phyloP scores from a whole-genome alignment of 2,797 vertebrate species.

The Micropoecilia bifurca region DNA sequence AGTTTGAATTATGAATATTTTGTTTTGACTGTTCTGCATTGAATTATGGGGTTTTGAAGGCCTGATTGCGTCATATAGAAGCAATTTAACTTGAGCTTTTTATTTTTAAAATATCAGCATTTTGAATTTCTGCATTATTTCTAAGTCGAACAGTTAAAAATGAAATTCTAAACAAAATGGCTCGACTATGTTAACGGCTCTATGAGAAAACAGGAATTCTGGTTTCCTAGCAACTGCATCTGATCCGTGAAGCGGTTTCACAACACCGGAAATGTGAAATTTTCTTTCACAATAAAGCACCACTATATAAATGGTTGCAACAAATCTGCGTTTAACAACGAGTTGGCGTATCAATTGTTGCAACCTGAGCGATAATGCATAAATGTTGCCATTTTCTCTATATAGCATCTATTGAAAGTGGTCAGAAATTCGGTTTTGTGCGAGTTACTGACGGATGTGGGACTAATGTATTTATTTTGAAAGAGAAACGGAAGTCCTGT shows the following conservation, averaged over 20 bases:
- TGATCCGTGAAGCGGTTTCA: conserved; percentile 54
- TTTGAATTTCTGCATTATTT: neutral
- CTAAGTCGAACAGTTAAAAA: neutral
- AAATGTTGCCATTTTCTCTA: neutral
- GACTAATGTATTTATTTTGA: conserved; percentile 39
- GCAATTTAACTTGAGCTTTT: neutral
- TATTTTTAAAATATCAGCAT: neutral
- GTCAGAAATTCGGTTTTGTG: accelerated
- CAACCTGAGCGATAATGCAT: neutral
- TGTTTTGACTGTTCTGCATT: neutral
- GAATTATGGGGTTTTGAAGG: neutral
- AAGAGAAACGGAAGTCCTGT: neutral
- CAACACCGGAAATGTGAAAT: conserved; percentile 14
- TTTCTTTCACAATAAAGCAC: conserved; percentile 36
- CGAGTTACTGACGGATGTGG: neutral
- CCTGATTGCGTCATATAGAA: no score
- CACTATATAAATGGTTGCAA: neutral
- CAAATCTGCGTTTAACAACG: neutral
- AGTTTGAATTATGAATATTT: neutral
- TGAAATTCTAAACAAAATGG: neutral
- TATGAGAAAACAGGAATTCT: conserved; percentile 27
- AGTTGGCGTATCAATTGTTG: neutral
- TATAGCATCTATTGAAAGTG: neutral
- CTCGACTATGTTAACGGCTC: neutral
- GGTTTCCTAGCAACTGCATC: conserved; percentile 68